Percentiles rank a stretch among this genome's conserved stretches.
Evolutionary conservation across 2,797 vertebrate species (phyloP).

Genomic region (Dicrostonyx torquatus): DNA sequence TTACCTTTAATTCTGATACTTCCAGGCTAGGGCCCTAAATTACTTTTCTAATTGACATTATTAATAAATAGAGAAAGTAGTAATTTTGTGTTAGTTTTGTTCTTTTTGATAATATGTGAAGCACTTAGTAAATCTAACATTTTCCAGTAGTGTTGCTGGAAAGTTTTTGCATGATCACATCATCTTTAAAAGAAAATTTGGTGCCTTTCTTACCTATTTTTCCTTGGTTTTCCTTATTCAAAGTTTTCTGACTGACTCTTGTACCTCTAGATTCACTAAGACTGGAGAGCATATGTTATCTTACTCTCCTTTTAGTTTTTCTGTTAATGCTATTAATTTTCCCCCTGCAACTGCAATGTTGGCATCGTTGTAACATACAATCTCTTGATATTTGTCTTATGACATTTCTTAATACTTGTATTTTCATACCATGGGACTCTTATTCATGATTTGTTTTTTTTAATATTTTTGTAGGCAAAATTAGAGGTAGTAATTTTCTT

Average conservation of each 20-base stretch:
- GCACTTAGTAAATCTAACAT: background rate
- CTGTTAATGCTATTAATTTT: background rate
- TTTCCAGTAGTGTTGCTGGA: background rate
- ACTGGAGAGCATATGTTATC: background rate
- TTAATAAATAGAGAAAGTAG: background rate
- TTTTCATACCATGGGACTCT: background rate
- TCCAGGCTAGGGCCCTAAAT: too few species aligned
- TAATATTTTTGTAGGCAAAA: background rate
- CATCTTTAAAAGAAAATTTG: background rate
- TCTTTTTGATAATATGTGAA: background rate
- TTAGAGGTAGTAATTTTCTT: background rate
- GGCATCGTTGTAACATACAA: background rate
- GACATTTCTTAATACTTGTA: background rate
- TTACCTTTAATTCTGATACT: too few species aligned
- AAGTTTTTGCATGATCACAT: background rate
- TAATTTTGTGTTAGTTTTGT: background rate
- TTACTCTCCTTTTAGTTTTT: background rate
- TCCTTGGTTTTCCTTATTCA: background rate
- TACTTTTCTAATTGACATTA: background rate
- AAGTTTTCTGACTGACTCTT: too few species aligned
- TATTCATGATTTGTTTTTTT: background rate
- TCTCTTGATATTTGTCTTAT: background rate
- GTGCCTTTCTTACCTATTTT: background rate
- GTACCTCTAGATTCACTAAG: background rate
- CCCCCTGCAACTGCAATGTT: background rate